Evolutionary conservation across 1,140 invertebrate genomes (phyloP).

Genomic region (Ridgeia piscesae): DNA sequence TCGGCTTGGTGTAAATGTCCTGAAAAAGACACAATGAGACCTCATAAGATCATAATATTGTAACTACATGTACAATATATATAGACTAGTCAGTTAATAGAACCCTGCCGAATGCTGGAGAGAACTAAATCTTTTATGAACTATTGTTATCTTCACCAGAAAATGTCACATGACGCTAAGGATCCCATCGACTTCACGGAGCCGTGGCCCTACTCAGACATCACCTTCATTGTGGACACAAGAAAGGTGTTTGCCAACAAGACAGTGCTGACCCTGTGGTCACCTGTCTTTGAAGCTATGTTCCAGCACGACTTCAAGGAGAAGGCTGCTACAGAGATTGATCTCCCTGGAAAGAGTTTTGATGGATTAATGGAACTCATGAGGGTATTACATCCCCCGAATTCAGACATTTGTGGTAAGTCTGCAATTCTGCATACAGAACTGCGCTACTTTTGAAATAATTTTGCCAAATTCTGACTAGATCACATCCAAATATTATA

Average conservation of each 20-base stretch:
- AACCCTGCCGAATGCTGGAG: too few relatives aligned
- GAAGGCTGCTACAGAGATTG: constrained; percentile 35
- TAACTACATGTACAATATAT: too few relatives aligned
- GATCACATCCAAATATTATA: too few relatives aligned
- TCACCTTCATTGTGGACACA: constrained; percentile 33
- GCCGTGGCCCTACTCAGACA: constrained; percentile 30
- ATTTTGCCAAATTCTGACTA: too few relatives aligned
- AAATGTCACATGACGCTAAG: constrained; percentile 22
- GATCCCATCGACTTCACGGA: constrained; percentile 26
- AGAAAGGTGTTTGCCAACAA: constrained; percentile 33
- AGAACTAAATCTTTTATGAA: too few relatives aligned
- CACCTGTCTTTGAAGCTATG: constrained; percentile 36
- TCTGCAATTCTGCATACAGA: background rate
- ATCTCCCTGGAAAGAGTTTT: constrained; percentile 35
- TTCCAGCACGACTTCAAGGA: constrained; percentile 36
- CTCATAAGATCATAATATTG: too few relatives aligned
- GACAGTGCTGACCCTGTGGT: constrained; percentile 35
- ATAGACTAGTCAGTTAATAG: too few relatives aligned
- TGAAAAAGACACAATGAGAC: too few relatives aligned
- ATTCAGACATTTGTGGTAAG: constrained; percentile 30
- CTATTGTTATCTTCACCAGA: too few relatives aligned
- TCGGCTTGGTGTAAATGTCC: too few relatives aligned
- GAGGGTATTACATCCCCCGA: constrained; percentile 38
- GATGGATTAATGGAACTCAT: constrained; percentile 36
- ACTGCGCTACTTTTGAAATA: background rate